A percentile compares a stretch with the other conserved stretches of the same genome.
These are phyloP conservation scores for Phaedon cochleariae DNA, from an alignment of 2,888 invertebrate species.

Conservation along the genomic window DNA sequence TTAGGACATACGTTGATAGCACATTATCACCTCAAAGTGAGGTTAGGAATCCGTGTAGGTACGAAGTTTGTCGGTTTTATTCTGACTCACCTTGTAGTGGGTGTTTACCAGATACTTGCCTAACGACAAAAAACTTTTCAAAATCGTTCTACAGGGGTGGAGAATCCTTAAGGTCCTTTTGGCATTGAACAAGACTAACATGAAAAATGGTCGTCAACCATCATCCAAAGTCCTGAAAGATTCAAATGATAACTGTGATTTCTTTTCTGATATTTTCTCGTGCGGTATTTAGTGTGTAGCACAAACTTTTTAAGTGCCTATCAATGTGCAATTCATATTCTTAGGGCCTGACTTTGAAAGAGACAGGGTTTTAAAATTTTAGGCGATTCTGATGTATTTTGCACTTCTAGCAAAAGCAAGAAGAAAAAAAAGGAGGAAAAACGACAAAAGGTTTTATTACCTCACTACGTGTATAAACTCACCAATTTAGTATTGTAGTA, in stretches of 20 bases:
- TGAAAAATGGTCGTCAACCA: too few relatives aligned
- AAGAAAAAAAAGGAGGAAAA: constrained; percentile 22
- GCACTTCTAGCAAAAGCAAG: constrained; percentile 50
- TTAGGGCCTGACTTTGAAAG: constrained; percentile 60
- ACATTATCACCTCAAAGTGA: too few relatives aligned
- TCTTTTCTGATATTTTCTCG: constrained; percentile 29
- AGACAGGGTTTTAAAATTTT: constrained; percentile 56
- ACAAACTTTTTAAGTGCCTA: constrained; percentile 61
- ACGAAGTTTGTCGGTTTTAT: too few relatives aligned
- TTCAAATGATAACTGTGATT: constrained; percentile 27
- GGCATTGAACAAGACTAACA: too few relatives aligned
- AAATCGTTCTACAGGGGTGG: too few relatives aligned
- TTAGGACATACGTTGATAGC: too few relatives aligned
- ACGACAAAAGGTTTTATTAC: constrained; percentile 49
- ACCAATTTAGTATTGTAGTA: constrained; percentile 53
- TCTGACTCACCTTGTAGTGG: too few relatives aligned
- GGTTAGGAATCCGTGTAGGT: too few relatives aligned
- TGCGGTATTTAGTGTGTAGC: constrained; percentile 44
- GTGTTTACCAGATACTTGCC: too few relatives aligned
- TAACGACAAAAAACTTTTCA: too few relatives aligned
- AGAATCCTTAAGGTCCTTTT: too few relatives aligned
- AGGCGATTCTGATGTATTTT: constrained; percentile 52
- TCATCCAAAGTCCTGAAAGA: background rate
- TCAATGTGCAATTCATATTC: constrained; percentile 61
- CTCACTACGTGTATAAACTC: constrained; percentile 57